Evolutionary conservation across 2,888 invertebrate species (phyloP).

Genomic region (Chalcis sispes): DNA sequence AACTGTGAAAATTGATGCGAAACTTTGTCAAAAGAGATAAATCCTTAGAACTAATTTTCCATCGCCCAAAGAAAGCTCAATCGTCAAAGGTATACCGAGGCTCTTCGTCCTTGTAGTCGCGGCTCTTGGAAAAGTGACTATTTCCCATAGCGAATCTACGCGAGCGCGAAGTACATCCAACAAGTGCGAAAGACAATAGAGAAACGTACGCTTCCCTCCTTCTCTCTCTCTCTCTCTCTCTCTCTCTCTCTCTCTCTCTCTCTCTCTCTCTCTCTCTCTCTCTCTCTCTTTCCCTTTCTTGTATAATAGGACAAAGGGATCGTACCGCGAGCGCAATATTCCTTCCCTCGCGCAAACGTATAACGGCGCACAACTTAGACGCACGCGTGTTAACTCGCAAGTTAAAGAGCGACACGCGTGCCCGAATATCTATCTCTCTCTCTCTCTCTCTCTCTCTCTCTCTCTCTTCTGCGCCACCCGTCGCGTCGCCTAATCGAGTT

Average conservation of each 20-base stretch:
- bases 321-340: slow-evolving; percentile 8
- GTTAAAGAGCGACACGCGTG: slow-evolving; percentile 34
- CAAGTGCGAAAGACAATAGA: neutral
- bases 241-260: no score
- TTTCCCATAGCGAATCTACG: neutral
- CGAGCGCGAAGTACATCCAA: neutral
- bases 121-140: neutral
- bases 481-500: slow-evolving; percentile 42
- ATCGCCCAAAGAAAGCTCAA: neutral
- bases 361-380: neutral
- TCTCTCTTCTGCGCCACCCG: no score
- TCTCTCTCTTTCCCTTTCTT: no score
- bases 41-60: neutral
- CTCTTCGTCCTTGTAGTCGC: no score
- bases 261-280: no score
- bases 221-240: no score
- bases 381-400: neutral
- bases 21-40: no score
- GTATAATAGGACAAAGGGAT: no score
- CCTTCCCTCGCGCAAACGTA: neutral
- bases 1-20: no score
- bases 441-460: no score
- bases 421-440: neutral
- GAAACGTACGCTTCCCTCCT: neutral
- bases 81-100: neutral